Evolutionary conservation across 2,797 vertebrate genomes (phyloP).

Genomic region (Acanthurus leucopareius): DNA sequence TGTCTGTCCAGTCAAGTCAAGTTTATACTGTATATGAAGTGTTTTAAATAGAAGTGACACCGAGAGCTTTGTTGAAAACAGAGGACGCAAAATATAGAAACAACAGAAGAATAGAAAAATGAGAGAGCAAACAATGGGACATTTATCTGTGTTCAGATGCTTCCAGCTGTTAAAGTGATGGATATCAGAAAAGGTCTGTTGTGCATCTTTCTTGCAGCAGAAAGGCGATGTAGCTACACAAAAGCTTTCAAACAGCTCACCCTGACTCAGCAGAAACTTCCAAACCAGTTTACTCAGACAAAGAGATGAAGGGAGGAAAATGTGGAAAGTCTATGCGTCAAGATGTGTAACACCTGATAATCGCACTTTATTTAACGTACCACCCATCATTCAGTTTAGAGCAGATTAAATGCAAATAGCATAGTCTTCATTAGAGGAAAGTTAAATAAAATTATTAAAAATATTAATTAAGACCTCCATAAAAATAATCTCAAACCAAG

Average conservation of each 20-base stretch:
- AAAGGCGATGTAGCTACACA: conserved; percentile 1
- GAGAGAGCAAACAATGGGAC: background rate
- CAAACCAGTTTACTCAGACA: conserved; percentile 9
- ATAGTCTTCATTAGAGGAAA: background rate
- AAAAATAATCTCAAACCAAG: no score
- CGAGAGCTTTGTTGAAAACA: conserved; percentile 21
- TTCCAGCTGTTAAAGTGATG: conserved; percentile 24
- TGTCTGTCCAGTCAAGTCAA: conserved; percentile 9
- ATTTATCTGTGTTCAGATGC: conserved; percentile 14
- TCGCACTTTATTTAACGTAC: no score
- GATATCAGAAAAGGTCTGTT: conserved; percentile 47
- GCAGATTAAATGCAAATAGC: background rate
- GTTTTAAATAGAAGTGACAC: background rate
- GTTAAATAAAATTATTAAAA: background rate
- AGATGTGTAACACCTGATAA: background rate
- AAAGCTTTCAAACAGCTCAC: conserved; percentile 13
- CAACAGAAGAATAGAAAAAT: background rate
- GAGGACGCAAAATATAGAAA: conserved; percentile 13
- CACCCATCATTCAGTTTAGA: background rate
- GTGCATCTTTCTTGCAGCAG: conserved; percentile 19
- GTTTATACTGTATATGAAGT: conserved; percentile 29
- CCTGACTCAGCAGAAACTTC: conserved; percentile 39
- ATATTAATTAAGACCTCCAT: no score
- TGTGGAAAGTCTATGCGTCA: background rate
- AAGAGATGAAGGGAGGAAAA: background rate